Evolutionary conservation across 37 sponge, comb jelly and placozoan species (phyloP), one percentile per base, ranked within the genome.

Genomic region (Tethya wilhelma): DNA sequence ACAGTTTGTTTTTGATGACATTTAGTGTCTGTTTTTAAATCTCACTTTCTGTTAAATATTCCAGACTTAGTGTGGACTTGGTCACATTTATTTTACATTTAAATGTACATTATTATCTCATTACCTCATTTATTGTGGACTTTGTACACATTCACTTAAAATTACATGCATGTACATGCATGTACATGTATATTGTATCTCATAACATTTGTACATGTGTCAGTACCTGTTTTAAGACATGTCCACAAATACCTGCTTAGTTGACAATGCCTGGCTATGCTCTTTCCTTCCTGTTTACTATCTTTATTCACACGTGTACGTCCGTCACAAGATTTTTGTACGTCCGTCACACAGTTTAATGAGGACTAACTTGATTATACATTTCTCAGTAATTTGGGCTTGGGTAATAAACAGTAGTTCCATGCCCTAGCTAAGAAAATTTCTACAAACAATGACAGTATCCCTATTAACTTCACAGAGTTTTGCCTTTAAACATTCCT

Each of bases 291-390:
- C 17, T 68, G 8, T 40, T 34, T 68, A 68, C 69, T 68, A 68
- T 36, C 40, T 9, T 68, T 68, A 68, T 34, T 68, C 69, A 37
- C 69, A 68, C 40, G 23, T 36, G 69, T 49, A 49, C 53, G 53
- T 49, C 53, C 53, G 53, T 49, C 53, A 49, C 53, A 49, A 49
- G 14, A 14, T 49, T 49, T 49, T 19, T 49, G 53, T 68, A 68
- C 41, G 69, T 68, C 69, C 69, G 69, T 68, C 69, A 68, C 69
- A 68, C 17, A 68, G 40, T 68, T 68, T 68, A 68, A 68, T 68
- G 43, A 68, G 69, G 69, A 49, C 14, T 49, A 49, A 49, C 14
- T 49, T 68, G 32, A 68, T 68, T 36, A 29, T 68, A 34, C 26
- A 68, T 34, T 68, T 34, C 32, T 68, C 40, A 68, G 26, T 9